A percentile compares a stretch with the other conserved stretches of the same genome.
Evolutionary conservation across 2,888 invertebrate species (phyloP).

Genomic region (Drosophila sordidapex): DNA sequence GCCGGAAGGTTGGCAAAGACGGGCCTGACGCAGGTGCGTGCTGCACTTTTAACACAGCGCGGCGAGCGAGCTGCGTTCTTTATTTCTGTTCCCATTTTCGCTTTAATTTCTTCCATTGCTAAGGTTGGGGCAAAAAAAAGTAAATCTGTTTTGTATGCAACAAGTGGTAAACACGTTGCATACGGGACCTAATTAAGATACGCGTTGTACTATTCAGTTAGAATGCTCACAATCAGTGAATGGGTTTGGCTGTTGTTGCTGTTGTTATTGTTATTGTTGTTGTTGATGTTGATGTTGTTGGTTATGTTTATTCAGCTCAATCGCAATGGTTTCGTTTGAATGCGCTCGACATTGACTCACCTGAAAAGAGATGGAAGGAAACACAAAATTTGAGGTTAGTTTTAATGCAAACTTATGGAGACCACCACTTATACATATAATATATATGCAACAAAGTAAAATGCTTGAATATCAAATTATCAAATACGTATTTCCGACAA

Average conservation of each 20-base stretch:
- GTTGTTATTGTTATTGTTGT: too few relatives aligned
- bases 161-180: slow-evolving; percentile 51
- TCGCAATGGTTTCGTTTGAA: slow-evolving; percentile 37
- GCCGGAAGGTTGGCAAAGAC: slow-evolving; percentile 29
- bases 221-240: slow-evolving; percentile 20
- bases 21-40: slow-evolving; percentile 40
- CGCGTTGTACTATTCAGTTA: slow-evolving; percentile 14
- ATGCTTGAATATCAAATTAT: background rate
- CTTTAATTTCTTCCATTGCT: background rate
- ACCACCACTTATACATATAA: background rate
- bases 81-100: slow-evolving; percentile 6
- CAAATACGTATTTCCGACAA: background rate
- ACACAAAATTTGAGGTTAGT: slow-evolving; percentile 38
- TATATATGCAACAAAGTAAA: background rate
- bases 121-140: background rate
- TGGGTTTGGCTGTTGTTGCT: slow-evolving; percentile 3
- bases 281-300: background rate
- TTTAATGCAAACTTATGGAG: slow-evolving; percentile 17
- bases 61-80: background rate
- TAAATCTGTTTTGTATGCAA: slow-evolving; percentile 30
- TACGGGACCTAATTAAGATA: slow-evolving; percentile 43
- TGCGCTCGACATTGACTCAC: slow-evolving; percentile 50
- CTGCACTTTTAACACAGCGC: slow-evolving; percentile 18
- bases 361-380: slow-evolving; percentile 49
- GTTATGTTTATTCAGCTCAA: slow-evolving; percentile 11